These are phyloP conservation scores for Diaperis boleti DNA, from an alignment of 2,888 invertebrate species.

Conservation along the genomic window DNA sequence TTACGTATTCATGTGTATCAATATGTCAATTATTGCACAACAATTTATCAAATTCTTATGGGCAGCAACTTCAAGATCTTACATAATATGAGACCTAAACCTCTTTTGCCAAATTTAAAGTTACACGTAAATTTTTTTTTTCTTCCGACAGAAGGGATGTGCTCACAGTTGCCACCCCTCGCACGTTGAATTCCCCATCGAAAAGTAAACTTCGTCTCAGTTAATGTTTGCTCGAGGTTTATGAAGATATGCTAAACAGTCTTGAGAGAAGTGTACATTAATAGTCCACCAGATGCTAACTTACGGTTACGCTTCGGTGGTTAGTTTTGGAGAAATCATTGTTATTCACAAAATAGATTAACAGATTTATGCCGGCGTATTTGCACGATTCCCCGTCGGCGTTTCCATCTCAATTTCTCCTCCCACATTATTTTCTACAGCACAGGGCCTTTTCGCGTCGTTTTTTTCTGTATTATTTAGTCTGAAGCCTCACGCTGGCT, in stretches of 20 bases:
- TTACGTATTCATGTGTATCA: too few relatives aligned
- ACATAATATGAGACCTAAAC: too few relatives aligned
- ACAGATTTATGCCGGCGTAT: conserved; percentile 28
- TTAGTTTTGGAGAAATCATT: conserved; percentile 35
- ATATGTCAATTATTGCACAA: too few relatives aligned
- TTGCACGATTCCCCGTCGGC: conserved; percentile 29
- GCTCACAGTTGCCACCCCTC: not conserved
- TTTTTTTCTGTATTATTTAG: conserved; percentile 18
- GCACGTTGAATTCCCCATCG: conserved; percentile 16
- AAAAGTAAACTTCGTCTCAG: conserved; percentile 49
- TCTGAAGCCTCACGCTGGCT: conserved; percentile 4
- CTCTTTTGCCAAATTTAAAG: not conserved
- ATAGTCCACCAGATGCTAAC: conserved; percentile 53
- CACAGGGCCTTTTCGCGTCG: not conserved
- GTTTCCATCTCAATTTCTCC: conserved; percentile 35
- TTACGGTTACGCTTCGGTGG: conserved; percentile 38
- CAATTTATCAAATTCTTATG: too few relatives aligned
- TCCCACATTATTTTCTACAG: conserved; percentile 10
- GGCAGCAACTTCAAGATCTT: too few relatives aligned
- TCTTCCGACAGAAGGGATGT: conserved; percentile 14
- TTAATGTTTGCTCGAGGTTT: conserved; percentile 52
- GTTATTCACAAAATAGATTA: conserved; percentile 33
- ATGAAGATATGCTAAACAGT: conserved; percentile 53
- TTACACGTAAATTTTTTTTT: conserved; percentile 12
- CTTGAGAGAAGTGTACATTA: conserved; percentile 48